Base-by-base conservation (phyloP, 2,113 vertebrate genomes). In the Trematomus loennbergii region DNA sequence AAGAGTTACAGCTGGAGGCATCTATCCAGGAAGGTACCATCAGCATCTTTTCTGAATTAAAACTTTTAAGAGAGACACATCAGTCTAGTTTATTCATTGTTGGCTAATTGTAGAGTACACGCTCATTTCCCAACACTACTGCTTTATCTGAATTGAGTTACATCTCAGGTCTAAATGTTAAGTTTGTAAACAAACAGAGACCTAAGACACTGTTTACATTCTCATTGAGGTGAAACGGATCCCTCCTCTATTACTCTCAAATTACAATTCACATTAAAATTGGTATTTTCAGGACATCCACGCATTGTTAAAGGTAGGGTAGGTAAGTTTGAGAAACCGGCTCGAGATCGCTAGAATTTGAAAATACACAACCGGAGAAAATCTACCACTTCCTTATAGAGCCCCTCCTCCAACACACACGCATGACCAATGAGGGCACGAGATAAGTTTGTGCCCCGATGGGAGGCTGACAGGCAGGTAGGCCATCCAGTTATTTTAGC, bases 1-100 rank as follows among this genome's bases (percentile, higher is more conserved):
- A 85, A 73, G 69, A 72, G 45, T 59, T 33, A 63, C 70, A 86
- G 83, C 83, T 64, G 75, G 54, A 79, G 75, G 67, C 74, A 65
- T 33, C 58, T 52, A 63, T 68, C 72, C 60, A 68, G 73, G 13
- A 78, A 46, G 40, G 55, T 62, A 52, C 49, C 70, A 72, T 69
- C 43, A 8, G 20, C 66, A 45, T 54, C 72, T 58, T 49, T 16
- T 57, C 45, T 53, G 29, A 29, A 29, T 29, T 29, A 29, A 29
- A 29, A 29, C 29, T 67, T 22, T 58, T 45, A 13, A 76, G 12
- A 25, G 29, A 16, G 2, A 20, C 12, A 18, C 36, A 18, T 9
- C 9, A 48, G 13, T 16, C 3, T 12, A 22, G 9, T 45, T 20
- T 53, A 36, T 61, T 72, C 12, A 20, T 75, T 25, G 17, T 49